Evolutionary conservation across 2,888 invertebrate genomes (phyloP), one percentile per base, ranked within the genome.

Genomic region (Myopa testacea): DNA sequence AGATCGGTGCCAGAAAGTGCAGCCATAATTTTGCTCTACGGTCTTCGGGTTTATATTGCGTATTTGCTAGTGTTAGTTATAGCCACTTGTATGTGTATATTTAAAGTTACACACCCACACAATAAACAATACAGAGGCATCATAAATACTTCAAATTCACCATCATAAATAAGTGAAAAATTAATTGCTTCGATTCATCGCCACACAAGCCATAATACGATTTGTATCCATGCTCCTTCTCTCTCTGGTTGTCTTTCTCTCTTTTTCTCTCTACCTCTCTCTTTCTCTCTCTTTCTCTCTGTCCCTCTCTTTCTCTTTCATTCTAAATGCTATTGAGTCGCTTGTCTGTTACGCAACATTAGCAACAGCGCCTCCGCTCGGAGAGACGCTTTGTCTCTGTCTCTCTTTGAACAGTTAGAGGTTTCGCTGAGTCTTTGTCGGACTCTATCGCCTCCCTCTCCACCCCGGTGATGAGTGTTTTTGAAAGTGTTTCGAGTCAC

Each of bases 101-200:
- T 2, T 52, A 10, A 10, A 26, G 19, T 4, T 19, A 62, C 65
- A 38, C 38, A 65, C 65, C 10, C 65, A 37, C 37, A 14, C 65
- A 65, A 12, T 37, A 55, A n/a, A 70, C 70, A 70, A 55, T 55
- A 34, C 70, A 34, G 55, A 10, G 55, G 37, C 52, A 70, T 70
- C 70, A 52, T 52, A 70, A 70, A 70, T 70, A 70, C 5, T 55
- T 52, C 34, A 70, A 55, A 55, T 70, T 70, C 55, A 55, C 34
- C 34, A 52, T 38, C 70, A 70, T 70, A 70, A 70, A 70, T 70
- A 70, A 70, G 55, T n/a, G 34, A 70, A 70, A 55, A 70, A 70
- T 70, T 52, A 69, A 70, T 70, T 70, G 70, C 55, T 70, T 55
- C 37, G 55, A 70, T 65, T 65, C 14, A 55, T 19, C 26, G 34